A percentile compares a stretch with the other conserved stretches of the same genome.
Conservation (phyloP, 2,888 invertebrate genomes). For the Eilema depressum region DNA sequence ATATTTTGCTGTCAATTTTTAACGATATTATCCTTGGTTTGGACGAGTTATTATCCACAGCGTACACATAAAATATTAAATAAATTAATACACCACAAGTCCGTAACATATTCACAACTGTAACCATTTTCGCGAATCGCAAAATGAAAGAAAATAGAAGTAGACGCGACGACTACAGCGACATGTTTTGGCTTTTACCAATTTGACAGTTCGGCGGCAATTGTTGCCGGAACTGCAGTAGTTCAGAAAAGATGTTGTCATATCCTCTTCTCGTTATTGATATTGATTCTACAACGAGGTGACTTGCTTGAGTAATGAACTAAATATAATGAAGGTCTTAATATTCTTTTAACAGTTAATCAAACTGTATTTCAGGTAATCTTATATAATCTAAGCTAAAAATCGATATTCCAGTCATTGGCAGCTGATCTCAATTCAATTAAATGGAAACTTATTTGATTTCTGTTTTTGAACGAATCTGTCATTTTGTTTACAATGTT, state of each 20-base stretch:
- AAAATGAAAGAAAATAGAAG: slow-evolving; percentile 65
- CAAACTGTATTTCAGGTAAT: no score
- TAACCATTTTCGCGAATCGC: slow-evolving; percentile 71
- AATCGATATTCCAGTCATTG: not conserved
- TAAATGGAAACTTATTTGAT: not conserved
- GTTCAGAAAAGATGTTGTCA: slow-evolving; percentile 62
- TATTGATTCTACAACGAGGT: not conserved
- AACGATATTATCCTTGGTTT: slow-evolving; percentile 71
- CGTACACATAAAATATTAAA: slow-evolving; percentile 67
- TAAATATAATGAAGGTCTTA: not conserved
- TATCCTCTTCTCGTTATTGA: slow-evolving; percentile 61
- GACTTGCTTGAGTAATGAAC: not conserved
- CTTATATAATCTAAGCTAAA: not conserved
- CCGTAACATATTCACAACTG: slow-evolving; percentile 73
- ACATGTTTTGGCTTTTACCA: slow-evolving; percentile 69
- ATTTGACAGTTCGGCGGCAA: slow-evolving; percentile 78
- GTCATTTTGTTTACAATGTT: not conserved
- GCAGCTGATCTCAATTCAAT: not conserved
- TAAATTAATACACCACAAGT: slow-evolving; percentile 81
- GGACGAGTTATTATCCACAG: slow-evolving; percentile 51
- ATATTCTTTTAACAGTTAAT: not conserved
- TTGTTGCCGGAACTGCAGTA: slow-evolving; percentile 80
- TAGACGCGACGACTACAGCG: slow-evolving; percentile 59
- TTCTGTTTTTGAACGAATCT: slow-evolving; percentile 11
- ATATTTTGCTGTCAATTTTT: slow-evolving; percentile 63